These are phyloP conservation scores for Bilobella aurantiaca DNA, from an alignment of 1,140 invertebrate species.

Conservation along the genomic window DNA sequence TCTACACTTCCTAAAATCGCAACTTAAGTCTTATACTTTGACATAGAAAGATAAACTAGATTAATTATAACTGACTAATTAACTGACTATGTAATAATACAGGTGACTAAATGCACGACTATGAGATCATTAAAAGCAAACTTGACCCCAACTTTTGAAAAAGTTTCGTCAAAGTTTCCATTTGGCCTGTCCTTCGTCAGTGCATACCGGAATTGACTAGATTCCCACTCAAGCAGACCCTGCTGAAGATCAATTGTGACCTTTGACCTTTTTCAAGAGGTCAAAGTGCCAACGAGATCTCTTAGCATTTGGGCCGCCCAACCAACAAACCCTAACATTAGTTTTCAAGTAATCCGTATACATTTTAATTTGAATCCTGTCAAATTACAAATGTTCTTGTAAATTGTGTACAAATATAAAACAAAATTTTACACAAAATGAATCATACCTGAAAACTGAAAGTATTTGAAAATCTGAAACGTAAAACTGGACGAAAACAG, in stretches of 20 bases:
- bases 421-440: conserved; percentile 1
- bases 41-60: not conserved
- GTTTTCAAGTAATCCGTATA: not conserved
- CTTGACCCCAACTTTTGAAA: not conserved
- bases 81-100: not conserved
- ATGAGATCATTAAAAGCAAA: not conserved
- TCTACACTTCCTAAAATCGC: too few relatives aligned
- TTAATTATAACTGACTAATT: not conserved
- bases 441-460: conserved; percentile 21
- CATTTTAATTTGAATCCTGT: not conserved
- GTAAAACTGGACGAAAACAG: not conserved
- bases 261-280: not conserved
- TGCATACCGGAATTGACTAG: conserved; percentile 10
- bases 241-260: not conserved
- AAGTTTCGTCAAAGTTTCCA: not conserved
- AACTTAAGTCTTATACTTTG: not conserved
- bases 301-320: not conserved
- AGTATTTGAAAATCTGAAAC: not conserved
- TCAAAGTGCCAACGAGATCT: not conserved
- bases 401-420: not conserved
- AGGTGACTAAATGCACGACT: not conserved
- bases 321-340: too few relatives aligned
- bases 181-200: not conserved
- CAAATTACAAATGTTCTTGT: too few relatives aligned
- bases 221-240: conserved; percentile 9